Evolutionary conservation across 1,140 invertebrate species (phyloP).

Genomic region (Papilio helenus): DNA sequence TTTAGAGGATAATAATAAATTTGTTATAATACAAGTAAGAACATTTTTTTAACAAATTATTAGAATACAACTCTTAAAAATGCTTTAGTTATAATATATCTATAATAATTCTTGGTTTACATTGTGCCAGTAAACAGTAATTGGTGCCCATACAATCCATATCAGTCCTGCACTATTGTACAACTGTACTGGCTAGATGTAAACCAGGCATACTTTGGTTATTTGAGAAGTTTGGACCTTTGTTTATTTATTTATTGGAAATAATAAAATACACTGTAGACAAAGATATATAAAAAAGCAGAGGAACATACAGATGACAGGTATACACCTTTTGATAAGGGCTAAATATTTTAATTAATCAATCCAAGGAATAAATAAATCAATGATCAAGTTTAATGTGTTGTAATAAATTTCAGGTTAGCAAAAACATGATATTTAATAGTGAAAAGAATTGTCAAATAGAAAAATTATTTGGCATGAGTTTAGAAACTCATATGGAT

Average conservation of each 20-base stretch:
- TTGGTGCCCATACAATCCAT: no score
- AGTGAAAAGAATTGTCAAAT: slow-evolving; percentile 78
- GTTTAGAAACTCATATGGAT: slow-evolving; percentile 85
- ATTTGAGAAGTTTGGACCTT: no score
- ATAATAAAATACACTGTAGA: no score
- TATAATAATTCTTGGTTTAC: not conserved
- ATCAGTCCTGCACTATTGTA: no score
- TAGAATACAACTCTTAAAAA: not conserved
- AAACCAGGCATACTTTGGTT: no score
- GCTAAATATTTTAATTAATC: not conserved
- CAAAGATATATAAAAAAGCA: no score
- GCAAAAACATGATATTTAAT: slow-evolving; percentile 73
- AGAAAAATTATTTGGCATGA: slow-evolving; percentile 87
- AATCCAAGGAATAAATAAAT: no score
- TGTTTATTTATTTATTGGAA: no score
- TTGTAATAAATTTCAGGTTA: slow-evolving; percentile 62
- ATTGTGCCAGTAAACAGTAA: no score
- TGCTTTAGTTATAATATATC: not conserved
- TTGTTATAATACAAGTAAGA: slow-evolving; percentile 67
- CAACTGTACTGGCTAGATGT: no score
- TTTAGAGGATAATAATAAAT: slow-evolving; percentile 59
- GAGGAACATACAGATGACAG: no score
- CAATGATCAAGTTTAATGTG: not conserved
- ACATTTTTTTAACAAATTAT: slow-evolving; percentile 22
- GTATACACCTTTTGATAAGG: not conserved